Evolutionary conservation across 1,140 invertebrate species (phyloP), one percentile per base, ranked within the genome.

Genomic region (Contarinia nasturtii): DNA sequence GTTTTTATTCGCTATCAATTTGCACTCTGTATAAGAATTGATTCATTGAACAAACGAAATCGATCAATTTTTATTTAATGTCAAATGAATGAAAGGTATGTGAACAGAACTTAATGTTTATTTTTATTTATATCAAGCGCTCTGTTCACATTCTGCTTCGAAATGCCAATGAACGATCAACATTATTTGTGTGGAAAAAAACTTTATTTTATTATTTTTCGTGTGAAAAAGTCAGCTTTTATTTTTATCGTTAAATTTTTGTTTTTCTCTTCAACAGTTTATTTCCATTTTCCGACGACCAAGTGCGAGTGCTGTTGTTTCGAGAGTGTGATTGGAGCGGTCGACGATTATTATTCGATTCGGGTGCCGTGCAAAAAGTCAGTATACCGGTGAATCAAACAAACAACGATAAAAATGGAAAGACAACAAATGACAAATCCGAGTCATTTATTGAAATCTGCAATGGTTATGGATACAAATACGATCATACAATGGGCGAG

Each of bases 271-370:
- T 46, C 56, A 57, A 2, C 53, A 65, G 65, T 53, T 59, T 61
- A 53, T 69, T 74, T 54, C 63, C 65, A 51, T 73, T 78, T 55
- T 68, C 67, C 52, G 63, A 65, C 42, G 72, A 80, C 56, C 75
- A 82, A 68, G 74, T 83, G 44, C 69, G 87, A 47, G 70, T 91
- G 48, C 66, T 91, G 54, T 68, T 91, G 48, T 90, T 86, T 64
- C 76, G 77, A 53, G 88, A 92, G 66, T 85, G 82, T 61, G 86
- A 90, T 55, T 76, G 76, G 57, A 71, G 77, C 50, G 84, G 83
- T 12, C 69, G 83, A 48, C 82, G 81, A 54, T 66, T 91, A 17
- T 68, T 91, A 8, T 91, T 88, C 64, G 88, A 92, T 67, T 90
- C 86, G 5, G 73, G 79, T 51, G 71, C 79, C 21, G 69, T 82